Percentiles rank a stretch among this genome's conserved stretches.
Evolutionary conservation across 1,140 invertebrate species (phyloP).

Genomic region (Cryptotermes secundus): DNA sequence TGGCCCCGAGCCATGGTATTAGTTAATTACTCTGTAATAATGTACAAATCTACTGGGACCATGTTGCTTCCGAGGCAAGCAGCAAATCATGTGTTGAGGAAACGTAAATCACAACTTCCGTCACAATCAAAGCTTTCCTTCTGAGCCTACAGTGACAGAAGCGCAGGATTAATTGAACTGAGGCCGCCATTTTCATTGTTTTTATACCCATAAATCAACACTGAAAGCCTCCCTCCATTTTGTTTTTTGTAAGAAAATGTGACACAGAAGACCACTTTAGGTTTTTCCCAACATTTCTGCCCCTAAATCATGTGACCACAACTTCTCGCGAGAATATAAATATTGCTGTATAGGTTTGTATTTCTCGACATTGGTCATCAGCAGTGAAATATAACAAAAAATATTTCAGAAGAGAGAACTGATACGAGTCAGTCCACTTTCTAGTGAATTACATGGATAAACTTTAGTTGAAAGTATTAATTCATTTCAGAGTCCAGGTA

Average conservation of each 20-base stretch:
- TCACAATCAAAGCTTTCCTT: too few species aligned
- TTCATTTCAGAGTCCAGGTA: too few species aligned
- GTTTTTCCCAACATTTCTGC: not conserved
- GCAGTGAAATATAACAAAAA: not conserved
- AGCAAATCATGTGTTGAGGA: too few species aligned
- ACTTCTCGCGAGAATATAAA: not conserved
- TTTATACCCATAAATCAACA: not conserved
- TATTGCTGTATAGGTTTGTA: not conserved
- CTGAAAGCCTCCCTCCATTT: not conserved
- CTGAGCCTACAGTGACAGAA: not conserved
- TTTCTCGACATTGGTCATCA: not conserved
- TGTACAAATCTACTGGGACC: too few species aligned
- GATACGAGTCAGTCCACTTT: too few species aligned
- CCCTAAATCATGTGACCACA: not conserved
- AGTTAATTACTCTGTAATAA: too few species aligned
- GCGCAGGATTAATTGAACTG: not conserved
- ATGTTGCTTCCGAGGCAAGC: too few species aligned
- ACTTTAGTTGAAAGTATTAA: too few species aligned
- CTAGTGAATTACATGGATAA: too few species aligned
- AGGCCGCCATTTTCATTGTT: not conserved
- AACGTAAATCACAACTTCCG: too few species aligned
- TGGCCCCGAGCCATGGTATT: too few species aligned
- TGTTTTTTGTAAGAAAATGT: not conserved
- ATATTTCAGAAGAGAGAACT: not conserved
- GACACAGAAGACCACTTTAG: not conserved